Evolutionary conservation across 1,140 invertebrate genomes (phyloP).

Genomic region (Drosophila littoralis): DNA sequence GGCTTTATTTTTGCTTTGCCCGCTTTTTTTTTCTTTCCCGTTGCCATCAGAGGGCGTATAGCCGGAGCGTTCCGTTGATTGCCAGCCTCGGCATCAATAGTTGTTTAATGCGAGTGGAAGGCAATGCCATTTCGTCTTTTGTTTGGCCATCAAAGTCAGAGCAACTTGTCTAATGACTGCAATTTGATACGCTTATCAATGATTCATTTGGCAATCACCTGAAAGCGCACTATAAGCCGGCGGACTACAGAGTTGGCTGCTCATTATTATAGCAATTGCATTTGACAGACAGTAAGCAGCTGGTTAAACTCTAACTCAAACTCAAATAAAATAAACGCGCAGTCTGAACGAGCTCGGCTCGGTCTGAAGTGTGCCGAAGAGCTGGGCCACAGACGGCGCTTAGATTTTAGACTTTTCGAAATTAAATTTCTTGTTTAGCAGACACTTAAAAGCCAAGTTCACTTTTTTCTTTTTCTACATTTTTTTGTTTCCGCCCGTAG

Average conservation of each 20-base stretch:
- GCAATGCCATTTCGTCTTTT: constrained; percentile 25
- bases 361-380: constrained; percentile 3
- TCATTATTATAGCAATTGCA: constrained; percentile 60
- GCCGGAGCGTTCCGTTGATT: constrained; percentile 61
- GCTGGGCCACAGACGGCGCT: constrained; percentile 1
- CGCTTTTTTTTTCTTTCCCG: neutral
- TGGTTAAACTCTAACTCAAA: constrained; percentile 60
- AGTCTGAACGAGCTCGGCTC: neutral
- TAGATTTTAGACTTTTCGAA: constrained; percentile 27
- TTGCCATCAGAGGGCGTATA: constrained; percentile 31
- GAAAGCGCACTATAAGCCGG: constrained; percentile 8
- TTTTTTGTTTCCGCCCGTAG: constrained; percentile 34
- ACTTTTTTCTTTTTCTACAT: constrained; percentile 20
- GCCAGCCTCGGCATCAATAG: constrained; percentile 58
- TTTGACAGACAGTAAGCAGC: constrained; percentile 69
- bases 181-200: constrained; percentile 76
- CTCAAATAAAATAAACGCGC: neutral
- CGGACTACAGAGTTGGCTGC: neutral
- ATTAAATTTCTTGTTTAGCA: constrained; percentile 62
- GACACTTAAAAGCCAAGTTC: constrained; percentile 54
- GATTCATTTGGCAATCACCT: constrained; percentile 73
- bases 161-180: constrained; percentile 76
- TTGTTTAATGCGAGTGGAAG: constrained; percentile 18
- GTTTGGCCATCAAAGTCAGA: constrained; percentile 52
- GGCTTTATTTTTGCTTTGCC: constrained; percentile 1